A percentile compares a stretch with the other conserved stretches of the same genome.
Evolutionary conservation across 2,888 invertebrate genomes (phyloP).

Genomic region (Agriopis aurantiaria): DNA sequence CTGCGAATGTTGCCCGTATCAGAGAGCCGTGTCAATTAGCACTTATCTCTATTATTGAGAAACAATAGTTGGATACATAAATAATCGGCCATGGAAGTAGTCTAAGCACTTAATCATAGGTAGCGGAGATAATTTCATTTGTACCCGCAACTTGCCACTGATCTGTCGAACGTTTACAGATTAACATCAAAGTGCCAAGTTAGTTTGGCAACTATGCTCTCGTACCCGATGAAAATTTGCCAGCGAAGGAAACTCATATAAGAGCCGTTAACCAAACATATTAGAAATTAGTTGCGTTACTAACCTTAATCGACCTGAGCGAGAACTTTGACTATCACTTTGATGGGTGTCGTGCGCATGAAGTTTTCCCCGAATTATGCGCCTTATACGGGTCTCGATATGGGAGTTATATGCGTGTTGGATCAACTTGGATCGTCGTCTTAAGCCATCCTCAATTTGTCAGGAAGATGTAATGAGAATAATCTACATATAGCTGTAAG

Average conservation of each 20-base stretch:
- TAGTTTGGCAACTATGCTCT: slow-evolving; percentile 70
- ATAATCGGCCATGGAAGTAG: slow-evolving; percentile 9
- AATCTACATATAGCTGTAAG: slow-evolving; percentile 1
- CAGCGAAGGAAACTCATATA: slow-evolving; percentile 68
- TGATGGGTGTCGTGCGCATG: slow-evolving; percentile 59
- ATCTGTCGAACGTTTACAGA: slow-evolving; percentile 57
- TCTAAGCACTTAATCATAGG: slow-evolving; percentile 17
- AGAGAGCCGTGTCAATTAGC: not conserved
- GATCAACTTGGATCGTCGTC: slow-evolving; percentile 33
- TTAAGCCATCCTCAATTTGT: slow-evolving; percentile 9
- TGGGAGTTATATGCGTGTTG: slow-evolving; percentile 45
- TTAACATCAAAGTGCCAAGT: slow-evolving; percentile 70
- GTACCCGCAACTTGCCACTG: slow-evolving; percentile 41
- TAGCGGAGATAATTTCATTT: slow-evolving; percentile 38
- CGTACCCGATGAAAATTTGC: slow-evolving; percentile 64
- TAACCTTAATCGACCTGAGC: slow-evolving; percentile 73
- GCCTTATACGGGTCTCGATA: slow-evolving; percentile 18
- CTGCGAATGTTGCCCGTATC: no score
- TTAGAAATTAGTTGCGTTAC: slow-evolving; percentile 80
- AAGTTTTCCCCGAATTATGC: slow-evolving; percentile 46
- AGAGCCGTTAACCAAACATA: slow-evolving; percentile 81
- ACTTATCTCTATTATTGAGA: slow-evolving; percentile 1
- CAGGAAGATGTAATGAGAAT: slow-evolving; percentile 16
- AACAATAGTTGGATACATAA: slow-evolving; percentile 1
- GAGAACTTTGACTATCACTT: slow-evolving; percentile 72